Base-by-base conservation (phyloP, 2,113 vertebrate species). In the Erinaceus europaeus region DNA sequence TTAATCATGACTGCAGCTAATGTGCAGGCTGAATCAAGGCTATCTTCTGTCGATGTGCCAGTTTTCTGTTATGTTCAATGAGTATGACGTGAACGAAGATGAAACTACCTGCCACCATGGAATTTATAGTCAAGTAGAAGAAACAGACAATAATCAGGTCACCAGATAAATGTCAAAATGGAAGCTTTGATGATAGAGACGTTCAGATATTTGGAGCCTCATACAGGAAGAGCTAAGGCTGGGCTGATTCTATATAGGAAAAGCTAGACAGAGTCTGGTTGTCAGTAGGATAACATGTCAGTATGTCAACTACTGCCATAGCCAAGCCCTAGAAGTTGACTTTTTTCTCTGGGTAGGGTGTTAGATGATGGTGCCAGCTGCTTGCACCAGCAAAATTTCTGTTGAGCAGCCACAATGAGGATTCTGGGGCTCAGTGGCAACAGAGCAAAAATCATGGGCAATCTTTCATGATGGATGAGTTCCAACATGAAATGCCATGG, bases 371-470 rank as follows among this genome's bases (percentile, higher is more conserved):
- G 21, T 36, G 9, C 50, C 61, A 6, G 11, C 4, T 46, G 53
- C 71, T 82, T 82, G 17, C 23, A 40, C 40, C 38, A 88, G 71
- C 40, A 88, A 55, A 86, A 81, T 59, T 69, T 25, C 62, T 74
- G 1, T 55, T 69, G 27, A 53, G 23, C 34, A 53, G 20, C 5
- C 48, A 32, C 52, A 53, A 2, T 42, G 8, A 75, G 13, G 13
- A 32, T 44, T 83, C 7, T 62, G 64, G 53, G 75, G 29, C 42
- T 48, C 61, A 38, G 5, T 50, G 48, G 52, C 38, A 88, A 13
- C 42, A 83, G 52, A 90, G 48, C 23, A 57, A 78, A 71, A 40
- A 73, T 74, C 23, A 53, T 25, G 21, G 38, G 53, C 32, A 25
- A 2, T 36, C 29, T 50, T 23, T 68, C 40, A 59, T 9, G 34